Evolutionary conservation across 35 echinoderm and acorn worm genomes (phyloP).

Genomic region (Lytechinus variegatus): DNA sequence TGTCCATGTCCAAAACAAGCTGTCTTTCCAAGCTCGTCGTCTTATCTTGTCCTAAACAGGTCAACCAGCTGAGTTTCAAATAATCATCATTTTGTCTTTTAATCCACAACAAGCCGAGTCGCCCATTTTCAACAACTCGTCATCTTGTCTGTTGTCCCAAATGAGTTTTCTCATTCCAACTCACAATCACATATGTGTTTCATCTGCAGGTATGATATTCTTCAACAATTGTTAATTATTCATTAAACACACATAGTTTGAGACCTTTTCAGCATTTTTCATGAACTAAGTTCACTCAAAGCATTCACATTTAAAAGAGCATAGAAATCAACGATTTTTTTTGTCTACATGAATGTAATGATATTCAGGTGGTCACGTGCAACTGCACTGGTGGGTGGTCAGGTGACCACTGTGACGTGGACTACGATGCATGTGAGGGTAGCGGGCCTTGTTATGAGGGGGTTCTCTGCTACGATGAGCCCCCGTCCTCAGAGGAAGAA

Average conservation of each 20-base stretch:
- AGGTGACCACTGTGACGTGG: slow-evolving; percentile 58
- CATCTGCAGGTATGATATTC: too few relatives aligned
- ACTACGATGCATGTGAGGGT: slow-evolving; percentile 68
- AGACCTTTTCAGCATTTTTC: too few relatives aligned
- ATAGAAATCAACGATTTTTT: neutral
- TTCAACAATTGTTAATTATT: too few relatives aligned
- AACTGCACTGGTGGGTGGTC: slow-evolving; percentile 61
- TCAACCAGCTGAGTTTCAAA: too few relatives aligned
- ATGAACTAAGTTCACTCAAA: neutral
- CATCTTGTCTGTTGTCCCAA: too few relatives aligned
- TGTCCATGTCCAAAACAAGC: too few relatives aligned
- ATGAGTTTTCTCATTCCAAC: neutral
- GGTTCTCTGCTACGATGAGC: slow-evolving; percentile 65
- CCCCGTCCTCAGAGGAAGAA: slow-evolving; percentile 36
- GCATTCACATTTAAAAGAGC: neutral
- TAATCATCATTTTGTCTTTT: too few relatives aligned
- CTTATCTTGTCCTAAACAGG: too few relatives aligned
- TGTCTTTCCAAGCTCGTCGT: too few relatives aligned
- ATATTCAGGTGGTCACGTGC: slow-evolving; percentile 73
- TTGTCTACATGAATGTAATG: neutral
- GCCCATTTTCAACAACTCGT: too few relatives aligned
- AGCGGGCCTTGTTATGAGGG: slow-evolving; percentile 53
- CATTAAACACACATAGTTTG: too few relatives aligned
- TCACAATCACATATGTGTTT: neutral
- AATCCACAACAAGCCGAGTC: too few relatives aligned